These are phyloP conservation scores for Ciconia maguari DNA, from an alignment of 2,113 vertebrate genomes.

Conservation along the genomic window DNA sequence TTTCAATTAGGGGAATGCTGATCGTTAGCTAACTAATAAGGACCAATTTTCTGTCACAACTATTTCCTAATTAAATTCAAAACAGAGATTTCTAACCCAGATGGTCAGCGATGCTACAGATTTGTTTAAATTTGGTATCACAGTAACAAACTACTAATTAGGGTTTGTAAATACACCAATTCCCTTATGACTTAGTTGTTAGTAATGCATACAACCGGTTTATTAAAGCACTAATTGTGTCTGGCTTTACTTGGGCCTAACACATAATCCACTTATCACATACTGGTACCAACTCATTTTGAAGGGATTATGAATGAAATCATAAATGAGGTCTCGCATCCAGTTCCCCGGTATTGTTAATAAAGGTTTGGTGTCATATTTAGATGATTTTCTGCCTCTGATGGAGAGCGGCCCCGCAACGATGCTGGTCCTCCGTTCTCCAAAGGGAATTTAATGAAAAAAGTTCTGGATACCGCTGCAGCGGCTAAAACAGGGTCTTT, in stretches of 20 bases:
- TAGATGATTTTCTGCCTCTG: background rate
- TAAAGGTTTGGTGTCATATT: constrained; percentile 22
- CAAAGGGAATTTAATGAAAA: background rate
- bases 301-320: constrained; percentile 80
- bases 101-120: constrained; percentile 77
- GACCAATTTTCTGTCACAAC: constrained; percentile 75
- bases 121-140: constrained; percentile 83
- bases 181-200: constrained; percentile 73
- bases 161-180: constrained; percentile 81
- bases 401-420: accelerated
- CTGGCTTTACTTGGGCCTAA: constrained; percentile 79
- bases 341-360: constrained; percentile 8
- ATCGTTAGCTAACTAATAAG: constrained; percentile 79
- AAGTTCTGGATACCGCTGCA: background rate
- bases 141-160: constrained; percentile 85
- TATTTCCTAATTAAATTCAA: constrained; percentile 83
- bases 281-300: constrained; percentile 78
- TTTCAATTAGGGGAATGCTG: constrained; percentile 78
- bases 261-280: constrained; percentile 83
- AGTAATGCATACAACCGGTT: constrained; percentile 77
- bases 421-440: accelerated
- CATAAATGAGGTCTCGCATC: constrained; percentile 67
- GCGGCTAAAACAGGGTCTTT: background rate
- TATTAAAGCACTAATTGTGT: constrained; percentile 83
- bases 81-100: constrained; percentile 79